Conservation (phyloP, 2,113 vertebrate genomes). For the Bostrychus sinensis region DNA sequence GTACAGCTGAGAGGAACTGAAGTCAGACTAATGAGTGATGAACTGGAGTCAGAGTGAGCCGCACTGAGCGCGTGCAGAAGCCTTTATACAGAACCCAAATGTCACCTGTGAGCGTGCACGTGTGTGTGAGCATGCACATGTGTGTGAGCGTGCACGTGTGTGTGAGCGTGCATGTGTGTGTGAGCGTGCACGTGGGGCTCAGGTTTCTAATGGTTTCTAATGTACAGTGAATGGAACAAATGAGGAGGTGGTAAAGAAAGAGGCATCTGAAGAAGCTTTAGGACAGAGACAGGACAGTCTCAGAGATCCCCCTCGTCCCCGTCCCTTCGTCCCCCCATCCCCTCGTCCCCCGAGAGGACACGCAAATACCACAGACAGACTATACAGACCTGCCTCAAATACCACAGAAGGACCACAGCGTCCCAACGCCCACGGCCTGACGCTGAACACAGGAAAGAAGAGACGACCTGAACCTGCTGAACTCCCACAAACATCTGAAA, state of each 20-base stretch:
- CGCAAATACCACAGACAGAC: neutral
- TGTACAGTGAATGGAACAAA: constrained; percentile 11
- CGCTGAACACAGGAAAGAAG: neutral
- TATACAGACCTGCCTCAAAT: too few species aligned
- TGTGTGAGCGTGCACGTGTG: constrained; percentile 6
- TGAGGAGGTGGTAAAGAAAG: constrained; percentile 8
- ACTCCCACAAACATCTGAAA: too few species aligned
- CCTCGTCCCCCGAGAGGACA: neutral
- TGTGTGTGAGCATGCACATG: constrained; percentile 8
- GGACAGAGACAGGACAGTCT: neutral
- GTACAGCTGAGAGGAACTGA: constrained; percentile 18
- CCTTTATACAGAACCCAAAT: constrained; percentile 6
- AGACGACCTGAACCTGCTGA: too few species aligned
- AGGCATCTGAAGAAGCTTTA: neutral
- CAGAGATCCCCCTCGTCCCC: neutral
- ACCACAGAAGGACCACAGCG: neutral
- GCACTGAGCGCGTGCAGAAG: constrained; percentile 1
- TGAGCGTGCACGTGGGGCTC: neutral
- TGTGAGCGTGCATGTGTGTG: constrained; percentile 10
- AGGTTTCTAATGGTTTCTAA: constrained; percentile 32
- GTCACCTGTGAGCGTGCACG: constrained; percentile 2
- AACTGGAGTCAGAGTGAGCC: neutral
- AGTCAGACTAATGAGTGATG: constrained; percentile 6
- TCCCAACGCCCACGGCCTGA: too few species aligned
- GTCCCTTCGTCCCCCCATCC: neutral